A percentile compares a stretch with the other conserved stretches of the same genome.
These are phyloP conservation scores for Nymphalis c-album DNA, from an alignment of 2,888 invertebrate species.

Conservation along the genomic window DNA sequence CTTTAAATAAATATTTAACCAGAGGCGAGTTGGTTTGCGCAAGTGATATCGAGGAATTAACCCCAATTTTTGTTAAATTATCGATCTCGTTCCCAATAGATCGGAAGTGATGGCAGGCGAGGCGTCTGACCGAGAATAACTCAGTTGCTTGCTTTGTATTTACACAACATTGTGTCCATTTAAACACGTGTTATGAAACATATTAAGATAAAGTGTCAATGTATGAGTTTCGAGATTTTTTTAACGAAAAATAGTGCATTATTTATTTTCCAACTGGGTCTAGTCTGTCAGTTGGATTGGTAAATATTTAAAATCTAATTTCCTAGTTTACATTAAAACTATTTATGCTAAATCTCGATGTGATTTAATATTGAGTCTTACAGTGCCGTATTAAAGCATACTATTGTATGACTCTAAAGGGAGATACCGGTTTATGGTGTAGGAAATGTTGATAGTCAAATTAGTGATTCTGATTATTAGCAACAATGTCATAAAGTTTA, in stretches of 20 bases:
- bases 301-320: slow-evolving; percentile 7
- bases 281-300: not conserved
- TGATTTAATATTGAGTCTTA: too few species aligned
- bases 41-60: slow-evolving; percentile 71
- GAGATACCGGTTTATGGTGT: not conserved
- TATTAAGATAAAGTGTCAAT: not conserved
- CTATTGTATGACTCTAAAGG: not conserved
- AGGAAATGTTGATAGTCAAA: not conserved
- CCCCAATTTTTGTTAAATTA: slow-evolving; percentile 70
- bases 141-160: slow-evolving; percentile 44
- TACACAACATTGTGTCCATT: slow-evolving; percentile 43
- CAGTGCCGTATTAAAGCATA: not conserved
- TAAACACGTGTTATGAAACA: slow-evolving; percentile 12
- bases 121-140: slow-evolving; percentile 30
- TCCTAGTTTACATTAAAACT: slow-evolving; percentile 1
- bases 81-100: slow-evolving; percentile 49
- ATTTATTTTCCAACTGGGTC: not conserved
- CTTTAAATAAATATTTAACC: slow-evolving; percentile 53
- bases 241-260: not conserved
- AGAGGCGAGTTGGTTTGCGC: slow-evolving; percentile 50
- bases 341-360: not conserved
- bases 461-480: not conserved
- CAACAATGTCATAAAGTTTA: slow-evolving; percentile 20
- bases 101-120: slow-evolving; percentile 45
- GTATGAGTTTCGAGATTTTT: not conserved